Evolutionary conservation across 2,113 vertebrate genomes (phyloP), one percentile per base, ranked within the genome.

Genomic region (Crotalus horridus): DNA sequence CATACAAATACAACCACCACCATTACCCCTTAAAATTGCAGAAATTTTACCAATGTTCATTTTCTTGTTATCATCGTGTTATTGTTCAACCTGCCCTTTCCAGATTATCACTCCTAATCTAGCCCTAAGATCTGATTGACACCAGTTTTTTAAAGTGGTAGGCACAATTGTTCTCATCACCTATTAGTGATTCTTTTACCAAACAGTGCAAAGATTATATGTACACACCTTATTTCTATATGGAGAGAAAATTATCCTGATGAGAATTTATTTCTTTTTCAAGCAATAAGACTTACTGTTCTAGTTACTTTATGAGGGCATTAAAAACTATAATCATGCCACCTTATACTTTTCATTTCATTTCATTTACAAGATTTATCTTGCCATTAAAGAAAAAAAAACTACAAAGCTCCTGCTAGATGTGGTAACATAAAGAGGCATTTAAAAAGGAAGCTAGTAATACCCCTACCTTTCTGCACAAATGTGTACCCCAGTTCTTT

Each of bases 381-480:
- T 87, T 90, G 81, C 92, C 48, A 87, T 53, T 91, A 55, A 91
- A 85, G 74, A 91, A 85, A 86, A 29, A 46, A 43, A 59, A 39
- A 86, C 88, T 89, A 93, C 81, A 93, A 87, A 90, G 53, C 39
- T 13, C 89, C 92, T 53, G 93, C 94, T 87, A 58, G 90, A 89
- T 61, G 59, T 91, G 61, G 85, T 48, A 94, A 93, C 93, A 96
- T 94, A 91, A 92, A 96, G 96, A 93, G 94, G 93, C 97, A 96
- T 96, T 96, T 95, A 92, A 95, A 93, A 95, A 95, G 95, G 92
- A 96, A 96, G 96, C 92, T 92, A 95, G 95, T 96, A 97, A 96
- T 95, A 96, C 88, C 61, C 92, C 90, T 95, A 94, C 90, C 95
- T 96, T 95, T 95, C 95, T 94, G 95, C 94, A 96, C 96, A 97